Base-by-base conservation (phyloP, 2,888 invertebrate species). In the Mythimna vitellina region DNA sequence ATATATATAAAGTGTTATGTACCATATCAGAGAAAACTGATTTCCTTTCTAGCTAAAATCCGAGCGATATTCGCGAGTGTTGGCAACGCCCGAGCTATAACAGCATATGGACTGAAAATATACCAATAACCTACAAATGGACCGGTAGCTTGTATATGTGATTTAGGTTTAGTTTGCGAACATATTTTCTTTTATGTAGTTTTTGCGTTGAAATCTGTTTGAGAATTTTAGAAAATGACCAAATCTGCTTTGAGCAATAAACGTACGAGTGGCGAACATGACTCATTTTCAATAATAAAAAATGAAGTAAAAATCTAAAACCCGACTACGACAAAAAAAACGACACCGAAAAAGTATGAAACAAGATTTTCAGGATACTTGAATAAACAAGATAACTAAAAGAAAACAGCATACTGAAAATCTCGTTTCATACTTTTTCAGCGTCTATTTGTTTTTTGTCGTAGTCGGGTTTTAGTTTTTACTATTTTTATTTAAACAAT, bases 31-130 rank as follows among this genome's bases (percentile, higher is more conserved):
- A 64, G 84, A 71, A 46, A 81, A 81, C 76, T 80, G 83, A 83
- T 81, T 81, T 83, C 83, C 83, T 80, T 80, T 76, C 60, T 20
- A 67, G 65, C 80, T 77, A 61, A 70, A 81, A 66, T 69, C 66
- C 64, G 56, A 58, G 69, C 65, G 67, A 83, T 83, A 66, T 66
- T 68, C 69, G 20, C 60, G n/a, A 78, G 80, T 80, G 69, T 78
- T 82, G 80, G 79, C 80, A 80, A 42, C 57, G 69, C 63, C 57
- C 53, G 53, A 61, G 73, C 65, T 65, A 29, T 80, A 65, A 70
- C 66, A 82, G 73, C 69, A 78, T 73, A 80, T 79, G 73, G 64
- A 70, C 83, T 73, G 70, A 78, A 80, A 73, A 78, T 73, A 70
- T 82, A 73, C 66, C 79, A 82, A 78, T 80, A 82, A 69, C 64